phyloP scores from a whole-genome alignment of 37 sponge, comb jelly and placozoan genomes.

The Petrosia ficiformis region DNA sequence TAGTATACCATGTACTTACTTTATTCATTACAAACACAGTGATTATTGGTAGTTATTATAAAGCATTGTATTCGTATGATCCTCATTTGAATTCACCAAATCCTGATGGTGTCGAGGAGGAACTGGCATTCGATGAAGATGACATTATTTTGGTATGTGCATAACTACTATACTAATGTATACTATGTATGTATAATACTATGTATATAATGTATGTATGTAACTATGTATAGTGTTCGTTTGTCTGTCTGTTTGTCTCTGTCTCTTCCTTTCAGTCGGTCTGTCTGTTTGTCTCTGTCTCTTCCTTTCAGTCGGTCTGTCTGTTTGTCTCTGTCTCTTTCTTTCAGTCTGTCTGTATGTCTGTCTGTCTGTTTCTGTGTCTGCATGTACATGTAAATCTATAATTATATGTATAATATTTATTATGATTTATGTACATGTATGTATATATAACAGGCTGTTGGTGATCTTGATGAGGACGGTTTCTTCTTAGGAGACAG shows the following conservation, averaged over 20 bases:
- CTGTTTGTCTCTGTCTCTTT: too few relatives aligned
- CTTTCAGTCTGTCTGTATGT: too few relatives aligned
- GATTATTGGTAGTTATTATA: slow-evolving; percentile 15
- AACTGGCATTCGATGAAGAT: slow-evolving; percentile 33
- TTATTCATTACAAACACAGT: not conserved
- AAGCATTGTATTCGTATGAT: slow-evolving; percentile 43
- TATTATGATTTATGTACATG: not conserved
- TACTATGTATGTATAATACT: not conserved
- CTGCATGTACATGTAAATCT: too few relatives aligned
- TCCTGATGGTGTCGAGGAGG: slow-evolving; percentile 22
- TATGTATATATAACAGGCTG: slow-evolving; percentile 1
- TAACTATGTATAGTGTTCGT: not conserved
- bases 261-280: not conserved
- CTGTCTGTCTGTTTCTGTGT: too few relatives aligned
- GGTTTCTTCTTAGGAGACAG: slow-evolving; percentile 42
- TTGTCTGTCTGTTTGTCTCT: not conserved
- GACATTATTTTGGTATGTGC: slow-evolving; percentile 43
- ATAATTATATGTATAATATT: not conserved
- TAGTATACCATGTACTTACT: not conserved
- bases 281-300: slow-evolving; percentile 8
- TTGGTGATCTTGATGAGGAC: slow-evolving; percentile 30
- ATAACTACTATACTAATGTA: not conserved
- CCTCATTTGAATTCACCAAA: slow-evolving; percentile 48
- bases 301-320: too few relatives aligned
- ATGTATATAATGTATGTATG: too few relatives aligned